Percentiles rank a stretch among this genome's conserved stretches.
Conservation (phyloP, 2,113 vertebrate species). For the Eretmochelys imbricata region DNA sequence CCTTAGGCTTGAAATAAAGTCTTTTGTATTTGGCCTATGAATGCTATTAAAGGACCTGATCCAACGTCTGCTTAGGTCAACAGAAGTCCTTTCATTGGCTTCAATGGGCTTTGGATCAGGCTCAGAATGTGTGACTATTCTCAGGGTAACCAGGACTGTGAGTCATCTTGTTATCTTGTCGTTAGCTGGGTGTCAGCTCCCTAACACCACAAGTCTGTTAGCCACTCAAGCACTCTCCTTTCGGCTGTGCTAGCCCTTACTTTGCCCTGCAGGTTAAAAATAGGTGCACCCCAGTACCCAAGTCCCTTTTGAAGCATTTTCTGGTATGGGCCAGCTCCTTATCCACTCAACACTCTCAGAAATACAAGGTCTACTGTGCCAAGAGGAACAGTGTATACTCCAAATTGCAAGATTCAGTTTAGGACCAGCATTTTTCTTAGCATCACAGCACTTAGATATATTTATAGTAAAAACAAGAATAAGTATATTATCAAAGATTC, state of each 20-base stretch:
- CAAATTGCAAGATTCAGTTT: neutral
- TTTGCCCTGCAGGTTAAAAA: neutral
- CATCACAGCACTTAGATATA: too few species aligned
- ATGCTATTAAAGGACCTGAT: neutral
- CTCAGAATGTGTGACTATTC: neutral
- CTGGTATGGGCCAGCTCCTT: neutral
- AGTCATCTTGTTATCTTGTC: neutral
- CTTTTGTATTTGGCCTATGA: neutral
- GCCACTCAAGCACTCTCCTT: neutral
- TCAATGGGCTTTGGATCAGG: neutral
- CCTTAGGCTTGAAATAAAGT: neutral
- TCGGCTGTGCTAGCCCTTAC: neutral
- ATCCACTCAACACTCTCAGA: neutral
- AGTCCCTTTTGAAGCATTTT: neutral
- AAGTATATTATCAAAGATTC: too few species aligned
- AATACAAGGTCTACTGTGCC: neutral
- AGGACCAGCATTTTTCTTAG: neutral
- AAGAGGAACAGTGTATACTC: neutral
- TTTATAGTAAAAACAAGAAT: too few species aligned
- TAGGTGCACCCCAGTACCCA: neutral
- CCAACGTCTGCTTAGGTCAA: neutral
- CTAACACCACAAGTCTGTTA: neutral
- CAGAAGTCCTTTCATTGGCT: neutral
- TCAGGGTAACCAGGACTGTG: neutral
- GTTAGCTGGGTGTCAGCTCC: neutral